A percentile compares a stretch with the other conserved stretches of the same genome.
Conservation (phyloP, 2,888 invertebrate genomes). For the Actias luna region DNA sequence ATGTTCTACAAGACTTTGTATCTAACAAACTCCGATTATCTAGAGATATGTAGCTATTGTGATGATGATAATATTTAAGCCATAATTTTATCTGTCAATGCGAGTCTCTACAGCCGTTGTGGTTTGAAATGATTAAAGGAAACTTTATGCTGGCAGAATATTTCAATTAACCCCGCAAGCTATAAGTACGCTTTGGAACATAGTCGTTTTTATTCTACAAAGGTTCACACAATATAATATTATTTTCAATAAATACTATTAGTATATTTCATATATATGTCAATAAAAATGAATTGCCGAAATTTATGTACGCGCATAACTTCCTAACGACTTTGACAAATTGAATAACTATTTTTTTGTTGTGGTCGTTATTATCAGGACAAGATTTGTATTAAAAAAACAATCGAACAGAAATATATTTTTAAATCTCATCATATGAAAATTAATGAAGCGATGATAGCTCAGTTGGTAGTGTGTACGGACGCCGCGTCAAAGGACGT, state of each 20-base stretch:
- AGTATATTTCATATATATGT: background rate
- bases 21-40: background rate
- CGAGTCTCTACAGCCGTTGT: background rate
- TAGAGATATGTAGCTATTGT: background rate
- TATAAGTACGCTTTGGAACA: constrained; percentile 33
- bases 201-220: background rate
- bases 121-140: background rate
- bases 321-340: too few relatives aligned
- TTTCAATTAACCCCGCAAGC: constrained; percentile 28
- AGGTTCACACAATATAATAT: background rate
- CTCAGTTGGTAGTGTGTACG: too few relatives aligned
- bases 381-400: too few relatives aligned
- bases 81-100: constrained; percentile 6
- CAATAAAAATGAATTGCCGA: too few relatives aligned
- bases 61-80: background rate
- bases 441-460: too few relatives aligned
- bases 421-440: too few relatives aligned
- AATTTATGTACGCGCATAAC: too few relatives aligned
- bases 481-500: too few relatives aligned
- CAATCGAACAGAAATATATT: too few relatives aligned
- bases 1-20: too few relatives aligned
- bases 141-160: constrained; percentile 21
- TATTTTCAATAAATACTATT: background rate
- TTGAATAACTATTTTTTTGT: too few relatives aligned
- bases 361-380: too few relatives aligned